Evolutionary conservation across 2,797 vertebrate genomes (phyloP).

Genomic region (Tamandua tetradactyla): DNA sequence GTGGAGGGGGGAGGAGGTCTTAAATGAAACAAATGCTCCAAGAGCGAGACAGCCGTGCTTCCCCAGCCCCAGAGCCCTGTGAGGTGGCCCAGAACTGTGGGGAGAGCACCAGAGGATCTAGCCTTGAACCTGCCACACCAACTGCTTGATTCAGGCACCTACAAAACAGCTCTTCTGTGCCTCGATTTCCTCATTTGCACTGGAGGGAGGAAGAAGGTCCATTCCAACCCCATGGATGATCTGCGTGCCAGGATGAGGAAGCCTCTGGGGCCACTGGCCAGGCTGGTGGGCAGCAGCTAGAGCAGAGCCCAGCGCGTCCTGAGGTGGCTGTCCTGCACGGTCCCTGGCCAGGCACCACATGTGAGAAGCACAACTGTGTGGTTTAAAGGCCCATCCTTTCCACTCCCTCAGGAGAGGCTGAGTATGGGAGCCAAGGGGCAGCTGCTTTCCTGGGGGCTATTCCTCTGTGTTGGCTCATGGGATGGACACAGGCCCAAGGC

Average conservation of each 20-base stretch:
- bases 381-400: not conserved
- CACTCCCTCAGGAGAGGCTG: not conserved
- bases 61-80: not conserved
- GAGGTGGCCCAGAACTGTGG: not conserved
- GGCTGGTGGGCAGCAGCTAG: not conserved
- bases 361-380: not conserved
- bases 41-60: not conserved
- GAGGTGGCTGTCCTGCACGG: not conserved
- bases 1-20: too few species aligned
- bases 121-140: not conserved
- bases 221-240: not conserved
- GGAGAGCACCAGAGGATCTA: not conserved
- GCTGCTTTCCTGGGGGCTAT: not conserved
- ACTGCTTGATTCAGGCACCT: not conserved
- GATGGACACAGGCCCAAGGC: not conserved
- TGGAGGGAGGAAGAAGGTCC: not conserved
- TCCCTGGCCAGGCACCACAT: not conserved
- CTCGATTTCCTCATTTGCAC: not conserved
- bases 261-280: fast-evolving
- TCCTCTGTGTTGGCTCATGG: not conserved
- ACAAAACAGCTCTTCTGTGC: not conserved
- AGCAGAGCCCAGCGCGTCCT: not conserved
- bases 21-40: not conserved
- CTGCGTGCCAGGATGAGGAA: not conserved
- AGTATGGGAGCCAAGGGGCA: not conserved